Evolutionary conservation across 2,797 vertebrate species (phyloP).

Genomic region (Tragelaphus eurycerus): DNA sequence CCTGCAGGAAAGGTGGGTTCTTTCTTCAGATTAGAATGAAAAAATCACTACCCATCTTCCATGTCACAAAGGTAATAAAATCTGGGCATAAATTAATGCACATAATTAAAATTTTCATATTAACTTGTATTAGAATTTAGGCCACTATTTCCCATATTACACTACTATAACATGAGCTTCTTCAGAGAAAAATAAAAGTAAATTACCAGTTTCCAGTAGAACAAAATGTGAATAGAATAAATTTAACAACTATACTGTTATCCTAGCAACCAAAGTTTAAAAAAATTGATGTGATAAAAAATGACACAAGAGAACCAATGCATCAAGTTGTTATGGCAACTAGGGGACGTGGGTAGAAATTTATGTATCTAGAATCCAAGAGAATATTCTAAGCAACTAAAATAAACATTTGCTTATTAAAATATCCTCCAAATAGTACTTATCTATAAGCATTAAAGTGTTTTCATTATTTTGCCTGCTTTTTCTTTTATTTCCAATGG

Average conservation of each 20-base stretch:
- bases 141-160: slow-evolving; percentile 47
- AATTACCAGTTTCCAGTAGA: slow-evolving; percentile 70
- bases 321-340: slow-evolving; percentile 86
- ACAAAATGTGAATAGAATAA: slow-evolving; percentile 76
- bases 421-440: slow-evolving; percentile 78
- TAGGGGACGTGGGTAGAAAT: slow-evolving; percentile 81
- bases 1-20: not conserved
- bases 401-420: slow-evolving; percentile 84
- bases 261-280: slow-evolving; percentile 76
- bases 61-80: slow-evolving; percentile 33
- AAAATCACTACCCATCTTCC: slow-evolving; percentile 14
- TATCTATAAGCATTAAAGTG: slow-evolving; percentile 79
- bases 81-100: slow-evolving; percentile 31
- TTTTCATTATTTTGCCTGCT: slow-evolving; percentile 71
- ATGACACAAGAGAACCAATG: slow-evolving; percentile 80
- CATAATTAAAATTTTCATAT: slow-evolving; percentile 58
- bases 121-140: slow-evolving; percentile 60
- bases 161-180: slow-evolving; percentile 54
- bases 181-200: slow-evolving; percentile 74
- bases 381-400: slow-evolving; percentile 77
- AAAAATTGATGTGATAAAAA: slow-evolving; percentile 79
- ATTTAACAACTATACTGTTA: slow-evolving; percentile 79
- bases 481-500: slow-evolving; percentile 71
- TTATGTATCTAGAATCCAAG: slow-evolving; percentile 80
- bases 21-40: slow-evolving; percentile 24